These are phyloP conservation scores for Anguilla anguilla DNA, from an alignment of 2,797 vertebrate species.

Conservation along the genomic window DNA sequence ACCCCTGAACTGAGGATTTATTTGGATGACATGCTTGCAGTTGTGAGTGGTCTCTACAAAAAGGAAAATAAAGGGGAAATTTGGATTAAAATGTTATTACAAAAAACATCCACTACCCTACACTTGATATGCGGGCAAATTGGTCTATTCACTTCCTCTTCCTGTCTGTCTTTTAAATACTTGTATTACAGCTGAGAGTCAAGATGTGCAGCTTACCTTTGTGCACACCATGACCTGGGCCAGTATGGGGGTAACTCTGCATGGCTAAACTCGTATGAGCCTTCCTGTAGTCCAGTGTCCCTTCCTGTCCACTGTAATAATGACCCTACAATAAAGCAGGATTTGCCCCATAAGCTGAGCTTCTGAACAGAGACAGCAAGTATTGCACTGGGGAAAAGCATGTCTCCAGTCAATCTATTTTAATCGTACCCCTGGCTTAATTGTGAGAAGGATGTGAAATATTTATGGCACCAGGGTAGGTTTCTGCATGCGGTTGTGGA, in stretches of 20 bases:
- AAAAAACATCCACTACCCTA: not conserved
- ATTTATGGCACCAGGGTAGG: conserved; percentile 5
- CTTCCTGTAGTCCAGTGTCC: not conserved
- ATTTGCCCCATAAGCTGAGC: not conserved
- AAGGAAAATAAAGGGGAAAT: not conserved
- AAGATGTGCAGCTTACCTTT: not conserved
- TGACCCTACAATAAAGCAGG: not conserved
- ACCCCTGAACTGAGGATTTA: not conserved
- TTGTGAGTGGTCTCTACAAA: not conserved
- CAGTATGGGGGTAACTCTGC: not conserved
- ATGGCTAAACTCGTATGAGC: not conserved
- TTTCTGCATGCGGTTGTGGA: not conserved
- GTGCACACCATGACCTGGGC: not conserved
- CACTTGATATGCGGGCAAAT: not conserved
- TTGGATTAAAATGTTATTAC: not conserved
- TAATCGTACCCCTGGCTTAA: conserved; percentile 1
- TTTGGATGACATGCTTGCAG: not conserved
- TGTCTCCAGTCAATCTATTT: conserved; percentile 12
- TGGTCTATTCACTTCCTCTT: not conserved
- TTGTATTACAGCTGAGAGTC: not conserved
- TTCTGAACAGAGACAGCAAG: too few species aligned
- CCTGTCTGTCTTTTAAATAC: not conserved
- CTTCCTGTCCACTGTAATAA: not conserved
- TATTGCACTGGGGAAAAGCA: not conserved
- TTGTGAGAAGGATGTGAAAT: not conserved